Evolutionary conservation across 2,113 vertebrate genomes (phyloP).

Genomic region (Onychostoma macrolepis): DNA sequence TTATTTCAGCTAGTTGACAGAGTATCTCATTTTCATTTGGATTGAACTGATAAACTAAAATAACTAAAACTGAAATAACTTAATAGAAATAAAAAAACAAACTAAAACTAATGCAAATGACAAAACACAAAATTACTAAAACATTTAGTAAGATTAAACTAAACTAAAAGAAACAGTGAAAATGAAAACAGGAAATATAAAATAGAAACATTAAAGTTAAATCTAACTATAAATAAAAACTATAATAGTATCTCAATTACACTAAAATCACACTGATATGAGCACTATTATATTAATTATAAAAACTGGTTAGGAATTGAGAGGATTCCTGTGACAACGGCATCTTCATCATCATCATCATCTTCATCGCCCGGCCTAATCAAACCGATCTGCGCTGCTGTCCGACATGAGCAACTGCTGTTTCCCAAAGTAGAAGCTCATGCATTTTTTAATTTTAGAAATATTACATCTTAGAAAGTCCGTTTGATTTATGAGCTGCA

Average conservation of each 20-base stretch:
- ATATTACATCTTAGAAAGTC: constrained; percentile 3
- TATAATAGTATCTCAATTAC: background rate
- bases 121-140: background rate
- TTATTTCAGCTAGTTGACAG: background rate
- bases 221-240: background rate
- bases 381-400: background rate
- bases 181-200: background rate
- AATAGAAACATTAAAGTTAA: background rate
- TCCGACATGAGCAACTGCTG: background rate
- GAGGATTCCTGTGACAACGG: background rate
- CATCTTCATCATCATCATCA: background rate
- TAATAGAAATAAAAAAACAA: background rate
- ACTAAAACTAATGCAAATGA: background rate
- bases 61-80: background rate
- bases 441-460: constrained; percentile 48
- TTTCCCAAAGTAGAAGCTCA: constrained; percentile 46
- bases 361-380: background rate
- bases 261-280: background rate
- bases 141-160: too few relatives aligned
- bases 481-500: constrained; percentile 25
- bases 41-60: background rate
- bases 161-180: background rate
- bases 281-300: background rate
- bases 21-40: background rate
- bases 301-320: background rate